Evolutionary conservation across 2,888 invertebrate genomes (phyloP).

Genomic region (Lomographa bimaculata): DNA sequence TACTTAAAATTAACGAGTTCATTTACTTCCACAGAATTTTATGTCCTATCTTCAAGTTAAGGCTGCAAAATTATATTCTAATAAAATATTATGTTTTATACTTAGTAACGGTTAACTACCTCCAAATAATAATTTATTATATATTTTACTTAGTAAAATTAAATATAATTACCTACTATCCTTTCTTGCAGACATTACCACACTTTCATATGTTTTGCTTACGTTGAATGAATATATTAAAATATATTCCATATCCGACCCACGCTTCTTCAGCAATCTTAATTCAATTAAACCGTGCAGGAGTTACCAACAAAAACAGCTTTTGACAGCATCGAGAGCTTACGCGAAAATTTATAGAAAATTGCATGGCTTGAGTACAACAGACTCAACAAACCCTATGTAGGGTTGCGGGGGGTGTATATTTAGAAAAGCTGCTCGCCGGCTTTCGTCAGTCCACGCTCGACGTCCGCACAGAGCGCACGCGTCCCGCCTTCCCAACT

Average conservation of each 20-base stretch:
- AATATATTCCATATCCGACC: no score
- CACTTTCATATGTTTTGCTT: no score
- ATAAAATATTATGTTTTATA: no score
- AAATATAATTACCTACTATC: no score
- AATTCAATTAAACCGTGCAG: slow-evolving; percentile 71
- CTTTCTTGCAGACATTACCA: no score
- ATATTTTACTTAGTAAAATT: no score
- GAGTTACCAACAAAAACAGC: slow-evolving; percentile 69
- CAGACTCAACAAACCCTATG: slow-evolving; percentile 27
- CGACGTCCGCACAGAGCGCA: slow-evolving; percentile 57
- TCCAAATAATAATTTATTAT: no score
- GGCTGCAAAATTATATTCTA: no score
- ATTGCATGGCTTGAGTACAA: slow-evolving; percentile 73
- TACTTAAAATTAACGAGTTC: slow-evolving; percentile 3
- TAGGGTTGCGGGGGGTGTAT: slow-evolving; percentile 68
- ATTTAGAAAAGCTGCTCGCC: slow-evolving; percentile 72
- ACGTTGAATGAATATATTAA: no score
- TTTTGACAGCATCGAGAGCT: slow-evolving; percentile 79
- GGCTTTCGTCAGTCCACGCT: slow-evolving; percentile 68
- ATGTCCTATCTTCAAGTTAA: no score
- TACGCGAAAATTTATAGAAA: slow-evolving; percentile 82
- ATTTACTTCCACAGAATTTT: not conserved
- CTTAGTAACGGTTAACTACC: no score
- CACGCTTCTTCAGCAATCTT: slow-evolving; percentile 35
- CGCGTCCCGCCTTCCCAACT: slow-evolving; percentile 54